A percentile compares a stretch with the other conserved stretches of the same genome.
These are phyloP conservation scores for Melinaea menophilus DNA, from an alignment of 2,888 invertebrate genomes.

Conservation along the genomic window DNA sequence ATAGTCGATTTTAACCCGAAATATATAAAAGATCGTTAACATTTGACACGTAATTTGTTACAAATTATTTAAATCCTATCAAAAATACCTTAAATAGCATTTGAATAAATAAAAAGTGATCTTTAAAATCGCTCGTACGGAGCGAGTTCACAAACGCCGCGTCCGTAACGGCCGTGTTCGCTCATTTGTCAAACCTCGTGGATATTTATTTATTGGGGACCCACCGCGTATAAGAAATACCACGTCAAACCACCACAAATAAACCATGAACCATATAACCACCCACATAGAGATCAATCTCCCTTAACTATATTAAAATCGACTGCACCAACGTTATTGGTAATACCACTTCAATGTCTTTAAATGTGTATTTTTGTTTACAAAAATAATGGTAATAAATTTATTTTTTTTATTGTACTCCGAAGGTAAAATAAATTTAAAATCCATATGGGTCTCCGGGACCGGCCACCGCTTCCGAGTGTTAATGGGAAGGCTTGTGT, in stretches of 20 bases:
- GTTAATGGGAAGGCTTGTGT: slow-evolving; percentile 48
- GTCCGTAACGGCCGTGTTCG: slow-evolving; percentile 65
- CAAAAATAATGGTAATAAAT: slow-evolving; percentile 22
- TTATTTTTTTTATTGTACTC: slow-evolving; percentile 28
- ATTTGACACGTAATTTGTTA: slow-evolving; percentile 2
- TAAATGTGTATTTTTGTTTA: slow-evolving; percentile 16
- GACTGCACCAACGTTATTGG: slow-evolving; percentile 8
- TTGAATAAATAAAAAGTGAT: slow-evolving; percentile 15
- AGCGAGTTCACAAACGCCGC: slow-evolving; percentile 48
- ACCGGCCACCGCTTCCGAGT: slow-evolving; percentile 63
- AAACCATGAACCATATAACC: slow-evolving; percentile 24
- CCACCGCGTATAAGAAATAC: slow-evolving; percentile 66
- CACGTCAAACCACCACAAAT: slow-evolving; percentile 39
- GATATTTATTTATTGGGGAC: slow-evolving; percentile 75
- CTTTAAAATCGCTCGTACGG: slow-evolving; percentile 25
- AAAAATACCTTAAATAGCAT: slow-evolving; percentile 18
- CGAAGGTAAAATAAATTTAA: slow-evolving; percentile 62
- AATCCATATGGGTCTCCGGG: slow-evolving; percentile 58
- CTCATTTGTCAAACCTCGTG: slow-evolving; percentile 73
- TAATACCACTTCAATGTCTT: background rate
- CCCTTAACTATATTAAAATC: slow-evolving; percentile 3
- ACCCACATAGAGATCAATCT: slow-evolving; percentile 35
- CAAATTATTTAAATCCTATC: slow-evolving; percentile 1
- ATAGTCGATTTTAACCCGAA: background rate
- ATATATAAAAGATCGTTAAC: slow-evolving; percentile 1